Conservation (phyloP, 1,140 invertebrate genomes). For the Cyclargus thomasi region DNA sequence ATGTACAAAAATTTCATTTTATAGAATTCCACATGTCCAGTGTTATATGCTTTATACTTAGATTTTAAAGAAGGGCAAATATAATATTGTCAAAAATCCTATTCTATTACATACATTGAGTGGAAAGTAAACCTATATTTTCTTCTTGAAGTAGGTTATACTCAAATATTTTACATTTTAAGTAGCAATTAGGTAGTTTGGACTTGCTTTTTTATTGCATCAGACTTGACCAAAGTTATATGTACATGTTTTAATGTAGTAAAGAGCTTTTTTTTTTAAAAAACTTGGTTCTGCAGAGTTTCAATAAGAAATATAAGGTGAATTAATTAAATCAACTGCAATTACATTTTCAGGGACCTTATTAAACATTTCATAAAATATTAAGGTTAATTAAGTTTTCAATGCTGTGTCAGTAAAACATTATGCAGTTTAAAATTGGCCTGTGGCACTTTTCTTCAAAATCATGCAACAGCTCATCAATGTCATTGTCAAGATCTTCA, state of each 20-base stretch:
- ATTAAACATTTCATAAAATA: neutral
- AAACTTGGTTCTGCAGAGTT: no score
- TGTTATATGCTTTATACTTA: neutral
- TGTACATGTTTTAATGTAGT: no score
- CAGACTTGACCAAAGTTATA: no score
- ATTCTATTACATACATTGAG: no score
- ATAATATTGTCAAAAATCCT: neutral
- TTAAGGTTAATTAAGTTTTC: neutral
- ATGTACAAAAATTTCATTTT: neutral
- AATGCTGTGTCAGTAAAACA: conserved; percentile 86
- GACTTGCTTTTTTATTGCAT: no score
- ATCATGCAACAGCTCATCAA: conserved; percentile 96
- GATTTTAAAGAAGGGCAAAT: neutral
- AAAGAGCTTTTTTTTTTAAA: no score
- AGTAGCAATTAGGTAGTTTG: no score
- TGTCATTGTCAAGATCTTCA: conserved; percentile 98
- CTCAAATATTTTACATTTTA: no score
- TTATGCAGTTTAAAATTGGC: conserved; percentile 93
- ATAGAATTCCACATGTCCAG: neutral
- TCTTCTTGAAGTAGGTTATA: no score
- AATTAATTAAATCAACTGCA: no score
- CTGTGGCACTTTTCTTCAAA: conserved; percentile 94
- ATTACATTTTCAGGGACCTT: neutral
- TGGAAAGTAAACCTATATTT: no score
- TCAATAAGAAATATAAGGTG: neutral